These are phyloP conservation scores for Henricia sp. DNA, from an alignment of 53 echinoderm and acorn worm species.

Conservation along the genomic window DNA sequence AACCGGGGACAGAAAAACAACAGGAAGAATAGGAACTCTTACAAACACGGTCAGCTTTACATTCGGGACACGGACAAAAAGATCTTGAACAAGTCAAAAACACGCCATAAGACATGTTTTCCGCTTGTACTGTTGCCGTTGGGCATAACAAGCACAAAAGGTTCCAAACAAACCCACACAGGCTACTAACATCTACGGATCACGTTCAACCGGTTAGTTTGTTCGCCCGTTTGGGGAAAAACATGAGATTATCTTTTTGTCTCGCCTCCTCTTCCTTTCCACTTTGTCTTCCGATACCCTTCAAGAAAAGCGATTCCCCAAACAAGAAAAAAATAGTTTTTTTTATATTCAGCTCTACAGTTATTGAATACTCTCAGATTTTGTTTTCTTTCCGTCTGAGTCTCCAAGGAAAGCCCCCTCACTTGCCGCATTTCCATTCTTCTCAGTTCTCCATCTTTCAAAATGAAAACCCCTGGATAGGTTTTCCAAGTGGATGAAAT, in stretches of 20 bases:
- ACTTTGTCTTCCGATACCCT: no score
- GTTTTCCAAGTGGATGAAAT: not conserved
- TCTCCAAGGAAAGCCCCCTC: not conserved
- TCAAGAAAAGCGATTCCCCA: not conserved
- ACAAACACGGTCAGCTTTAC: not conserved
- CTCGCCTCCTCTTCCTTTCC: no score
- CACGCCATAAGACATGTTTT: not conserved
- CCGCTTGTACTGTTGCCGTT: no score
- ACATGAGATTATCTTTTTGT: no score
- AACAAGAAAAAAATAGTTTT: not conserved
- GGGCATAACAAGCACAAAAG: no score
- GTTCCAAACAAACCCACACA: no score
- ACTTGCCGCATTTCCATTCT: not conserved
- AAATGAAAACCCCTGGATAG: not conserved
- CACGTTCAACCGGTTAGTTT: no score
- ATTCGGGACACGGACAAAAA: not conserved
- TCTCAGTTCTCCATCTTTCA: constrained; percentile 4
- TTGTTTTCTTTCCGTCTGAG: not conserved
- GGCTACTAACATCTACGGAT: no score
- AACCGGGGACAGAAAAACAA: not conserved
- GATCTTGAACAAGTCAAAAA: not conserved
- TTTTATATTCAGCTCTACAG: not conserved
- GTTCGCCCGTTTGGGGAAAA: not conserved
- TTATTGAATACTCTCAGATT: not conserved
- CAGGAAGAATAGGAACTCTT: not conserved